Evolutionary conservation across 2,888 invertebrate genomes (phyloP), one percentile per base, ranked within the genome.

Genomic region (Eurytoma californica): DNA sequence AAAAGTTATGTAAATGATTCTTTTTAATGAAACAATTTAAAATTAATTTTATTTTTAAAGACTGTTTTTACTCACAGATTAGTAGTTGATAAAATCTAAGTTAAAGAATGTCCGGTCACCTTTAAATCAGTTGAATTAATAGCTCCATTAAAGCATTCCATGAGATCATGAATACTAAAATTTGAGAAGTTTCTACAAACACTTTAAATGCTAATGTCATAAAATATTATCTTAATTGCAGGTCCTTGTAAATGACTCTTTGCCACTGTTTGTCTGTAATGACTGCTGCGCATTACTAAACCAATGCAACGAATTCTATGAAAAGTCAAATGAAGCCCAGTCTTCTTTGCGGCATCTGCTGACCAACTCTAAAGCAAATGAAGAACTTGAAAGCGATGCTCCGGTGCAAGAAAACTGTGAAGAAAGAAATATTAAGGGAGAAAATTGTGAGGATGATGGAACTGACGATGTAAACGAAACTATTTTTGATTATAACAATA

Each of bases 301-400:
- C 79, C 90, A 90, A 75, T 90, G 88, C 82, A 88, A 84, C 39
- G 89, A 90, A 69, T 91, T 91, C 83, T 88, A 87, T 76, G 91
- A 91, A 53, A 89, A 87, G 80, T 88, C 89, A 3, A 89, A 89
- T 80, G 87, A 88, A 81, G 91, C 91, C 2, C 91, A 91, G 84
- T 80, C 80, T 24, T 90, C 90, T 9, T 85, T 91, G 3, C 87
- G 86, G 20, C 85, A 87, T 61, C 81, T 91, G 80, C 81, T 90
- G 14, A 81, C 83, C 39, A 83, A 86, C 49, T 24, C 83, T 57
- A 85, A 87, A 28, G 76, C 83, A 2, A 81, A 82, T n/a, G 20
- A 65, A 7, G 82, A 82, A 24, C 47, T 2, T 7, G 3, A 30
- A 9, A 13, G 60, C 18, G 72, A 47, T 24, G 16, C 51, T 18